phyloP scores from a whole-genome alignment of 1,140 invertebrate species.

The Drosophila bipectinata region DNA sequence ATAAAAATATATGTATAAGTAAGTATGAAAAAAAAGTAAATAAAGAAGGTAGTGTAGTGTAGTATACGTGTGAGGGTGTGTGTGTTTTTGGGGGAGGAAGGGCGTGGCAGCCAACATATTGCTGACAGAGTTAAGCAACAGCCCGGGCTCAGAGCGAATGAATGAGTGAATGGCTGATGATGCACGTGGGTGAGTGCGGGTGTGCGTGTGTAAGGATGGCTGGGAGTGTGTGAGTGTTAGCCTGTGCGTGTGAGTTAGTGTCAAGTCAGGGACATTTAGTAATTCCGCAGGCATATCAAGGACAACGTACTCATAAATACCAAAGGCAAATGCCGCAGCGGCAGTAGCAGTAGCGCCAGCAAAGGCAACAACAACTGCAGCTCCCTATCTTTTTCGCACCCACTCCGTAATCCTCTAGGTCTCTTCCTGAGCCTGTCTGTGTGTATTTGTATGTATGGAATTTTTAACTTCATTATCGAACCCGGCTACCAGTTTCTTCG shows the following conservation, averaged over 20 bases:
- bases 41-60: slow-evolving; percentile 9
- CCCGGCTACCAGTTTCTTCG: slow-evolving; percentile 54
- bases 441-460: slow-evolving; percentile 80
- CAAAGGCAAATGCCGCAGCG: slow-evolving; percentile 76
- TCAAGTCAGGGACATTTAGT: slow-evolving; percentile 81
- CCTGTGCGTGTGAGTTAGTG: slow-evolving; percentile 61
- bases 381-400: slow-evolving; percentile 20
- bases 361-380: slow-evolving; percentile 52
- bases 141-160: slow-evolving; percentile 46
- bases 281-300: slow-evolving; percentile 80
- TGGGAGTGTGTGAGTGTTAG: slow-evolving; percentile 39
- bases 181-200: slow-evolving; percentile 17
- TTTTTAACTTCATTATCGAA: slow-evolving; percentile 80
- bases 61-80: slow-evolving; percentile 46
- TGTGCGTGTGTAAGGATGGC: slow-evolving; percentile 31
- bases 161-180: slow-evolving; percentile 66
- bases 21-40: slow-evolving; percentile 20
- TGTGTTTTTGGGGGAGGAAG: slow-evolving; percentile 19
- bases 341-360: slow-evolving; percentile 32
- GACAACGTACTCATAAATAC: slow-evolving; percentile 82
- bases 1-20: slow-evolving; percentile 63
- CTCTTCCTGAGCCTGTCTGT: slow-evolving; percentile 40
- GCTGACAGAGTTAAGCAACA: slow-evolving; percentile 70
- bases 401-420: not conserved
- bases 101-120: slow-evolving; percentile 70